Base-by-base conservation (phyloP, 2,797 vertebrate genomes). In the Coilia nasus region DNA sequence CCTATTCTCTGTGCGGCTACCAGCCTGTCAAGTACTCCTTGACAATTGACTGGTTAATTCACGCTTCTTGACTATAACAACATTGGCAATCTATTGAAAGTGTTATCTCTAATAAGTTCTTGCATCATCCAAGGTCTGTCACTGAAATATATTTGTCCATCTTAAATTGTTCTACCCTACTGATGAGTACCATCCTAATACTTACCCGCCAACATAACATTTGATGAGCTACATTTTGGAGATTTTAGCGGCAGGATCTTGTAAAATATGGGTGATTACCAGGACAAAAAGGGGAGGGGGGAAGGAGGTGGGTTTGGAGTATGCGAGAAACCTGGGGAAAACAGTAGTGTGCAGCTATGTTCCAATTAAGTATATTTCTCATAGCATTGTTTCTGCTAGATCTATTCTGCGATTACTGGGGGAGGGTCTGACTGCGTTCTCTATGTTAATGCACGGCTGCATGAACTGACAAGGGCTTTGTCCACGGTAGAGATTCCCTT, bases 31-130 rank as follows among this genome's bases (percentile, higher is more conserved):
- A 41, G 67, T 6, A 1, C 31, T 41, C 31, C 67, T 75, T 31
- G 31, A 41, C 28, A 41, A 28, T 28, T 41, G 67, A 41, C 67
- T 75, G 15, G 31, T 75, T 75, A 19, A 75, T 75, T 75, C 35
- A 28, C 35, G 31, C 67, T 23, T n/a, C 59, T 62, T 23, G 59
- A 62, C 6, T 62, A n/a, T n/a, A n/a, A 23, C 21, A 62, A 75
- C 67, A 41, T 19, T 41, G 67, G 67, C 67, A 75, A 75, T 75
- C 31, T 75, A 19, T 35, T 75, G 28, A 75, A 75, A 75, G 31
- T 19, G 67, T 6, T 41, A 75, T 19, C 67, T 19, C 67, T 75
- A 75, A 75, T 75, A 19, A 41, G 28, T 35, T 75, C 28, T 75
- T 75, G 67, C 31, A 41, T 75, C 31, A 15, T 75, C 31, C 67